These are phyloP conservation scores for Tyria jacobaeae DNA, from an alignment of 2,888 invertebrate species.

Conservation along the genomic window DNA sequence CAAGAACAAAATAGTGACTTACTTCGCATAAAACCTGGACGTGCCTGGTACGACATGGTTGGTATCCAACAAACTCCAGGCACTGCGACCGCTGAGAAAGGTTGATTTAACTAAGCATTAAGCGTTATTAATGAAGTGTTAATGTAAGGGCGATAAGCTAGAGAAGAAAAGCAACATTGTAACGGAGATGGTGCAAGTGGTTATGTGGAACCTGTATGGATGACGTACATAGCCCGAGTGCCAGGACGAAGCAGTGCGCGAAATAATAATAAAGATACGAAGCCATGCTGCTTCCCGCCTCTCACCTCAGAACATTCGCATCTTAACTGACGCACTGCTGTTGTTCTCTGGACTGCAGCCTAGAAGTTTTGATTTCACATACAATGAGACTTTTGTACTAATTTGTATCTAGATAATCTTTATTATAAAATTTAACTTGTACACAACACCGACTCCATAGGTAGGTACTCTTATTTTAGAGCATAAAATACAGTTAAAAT, in stretches of 20 bases:
- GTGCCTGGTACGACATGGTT: background rate
- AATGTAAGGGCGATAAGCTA: conserved; percentile 8
- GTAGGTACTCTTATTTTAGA: background rate
- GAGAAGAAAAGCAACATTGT: conserved; percentile 13
- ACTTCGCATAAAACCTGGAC: conserved; percentile 11
- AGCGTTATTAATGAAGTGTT: conserved; percentile 21
- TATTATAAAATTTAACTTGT: background rate
- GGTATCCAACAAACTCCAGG: conserved; percentile 3
- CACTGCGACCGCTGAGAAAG: conserved; percentile 22
- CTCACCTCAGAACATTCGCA: conserved; percentile 52
- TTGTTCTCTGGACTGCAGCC: conserved; percentile 40
- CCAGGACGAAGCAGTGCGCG: conserved; percentile 24
- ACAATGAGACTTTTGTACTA: conserved; percentile 19
- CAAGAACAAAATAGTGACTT: conserved; percentile 10
- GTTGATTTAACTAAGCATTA: conserved; percentile 18
- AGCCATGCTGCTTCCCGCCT: conserved; percentile 31
- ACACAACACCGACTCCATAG: conserved; percentile 5
- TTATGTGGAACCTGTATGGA: background rate
- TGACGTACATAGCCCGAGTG: conserved; percentile 1
- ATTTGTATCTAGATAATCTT: background rate
- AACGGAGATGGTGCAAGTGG: conserved; percentile 7
- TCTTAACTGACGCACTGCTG: conserved; percentile 31
- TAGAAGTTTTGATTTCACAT: conserved; percentile 40
- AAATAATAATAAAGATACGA: conserved; percentile 26
- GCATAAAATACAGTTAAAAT: background rate